Percentiles rank a stretch among this genome's conserved stretches.
Conservation (phyloP, 2,113 vertebrate genomes). For the Lanius collurio region DNA sequence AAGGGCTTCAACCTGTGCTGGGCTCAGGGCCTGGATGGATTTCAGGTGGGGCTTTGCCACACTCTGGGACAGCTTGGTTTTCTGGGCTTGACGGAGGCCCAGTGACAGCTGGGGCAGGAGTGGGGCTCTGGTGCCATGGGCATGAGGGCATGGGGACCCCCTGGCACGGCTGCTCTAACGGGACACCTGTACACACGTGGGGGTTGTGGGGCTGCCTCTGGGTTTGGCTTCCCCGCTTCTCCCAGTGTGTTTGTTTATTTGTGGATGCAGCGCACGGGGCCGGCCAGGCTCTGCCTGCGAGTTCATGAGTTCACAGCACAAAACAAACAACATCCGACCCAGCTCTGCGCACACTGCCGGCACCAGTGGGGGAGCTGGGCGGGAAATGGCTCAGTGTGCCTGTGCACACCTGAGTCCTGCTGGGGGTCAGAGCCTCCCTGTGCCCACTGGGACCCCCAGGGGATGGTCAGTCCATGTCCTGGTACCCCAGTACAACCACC, state of each 20-base stretch:
- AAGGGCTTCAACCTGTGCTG: neutral
- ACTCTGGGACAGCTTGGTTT: neutral
- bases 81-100: accelerated
- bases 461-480: neutral
- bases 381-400: neutral
- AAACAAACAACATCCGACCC: constrained; percentile 16
- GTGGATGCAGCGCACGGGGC: neutral
- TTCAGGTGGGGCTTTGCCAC: neutral
- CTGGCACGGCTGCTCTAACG: accelerated
- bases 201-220: neutral
- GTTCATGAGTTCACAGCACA: neutral
- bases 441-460: accelerated
- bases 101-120: neutral
- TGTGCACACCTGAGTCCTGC: accelerated
- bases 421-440: accelerated
- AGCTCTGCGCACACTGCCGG: neutral
- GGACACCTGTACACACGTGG: neutral
- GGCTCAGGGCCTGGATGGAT: neutral
- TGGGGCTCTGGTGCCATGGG: accelerated
- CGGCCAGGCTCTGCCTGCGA: neutral
- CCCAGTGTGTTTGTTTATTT: constrained; percentile 36
- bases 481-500: accelerated
- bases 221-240: neutral
- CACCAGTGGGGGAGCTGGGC: neutral
- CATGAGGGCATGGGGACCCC: neutral